These are phyloP conservation scores for Rosalia funebris DNA, from an alignment of 2,888 invertebrate species.

Conservation along the genomic window DNA sequence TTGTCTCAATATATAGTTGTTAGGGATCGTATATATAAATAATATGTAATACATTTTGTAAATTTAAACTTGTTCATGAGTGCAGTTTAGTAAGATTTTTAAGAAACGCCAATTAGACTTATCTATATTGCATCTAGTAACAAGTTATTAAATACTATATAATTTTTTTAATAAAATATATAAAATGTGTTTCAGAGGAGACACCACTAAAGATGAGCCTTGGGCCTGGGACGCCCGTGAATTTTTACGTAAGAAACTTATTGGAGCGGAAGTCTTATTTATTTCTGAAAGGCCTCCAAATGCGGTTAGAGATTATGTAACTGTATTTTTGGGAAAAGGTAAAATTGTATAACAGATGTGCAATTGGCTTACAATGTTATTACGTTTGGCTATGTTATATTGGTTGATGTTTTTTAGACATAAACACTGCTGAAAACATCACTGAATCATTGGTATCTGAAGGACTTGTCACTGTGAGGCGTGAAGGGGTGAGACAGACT, in stretches of 20 bases:
- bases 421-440: conserved; percentile 82
- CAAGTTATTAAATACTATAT: no score
- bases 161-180: no score
- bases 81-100: no score
- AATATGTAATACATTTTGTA: no score
- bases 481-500: conserved; percentile 72
- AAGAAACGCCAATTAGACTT: no score
- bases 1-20: no score
- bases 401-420: conserved; percentile 66
- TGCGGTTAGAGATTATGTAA: conserved; percentile 88
- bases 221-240: conserved; percentile 99
- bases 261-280: conserved; percentile 91
- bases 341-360: conserved; percentile 31
- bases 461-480: conserved; percentile 86
- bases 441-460: conserved; percentile 89
- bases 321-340: conserved; percentile 87
- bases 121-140: no score
- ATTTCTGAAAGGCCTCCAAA: conserved; percentile 85
- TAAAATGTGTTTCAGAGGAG: conserved; percentile 65
- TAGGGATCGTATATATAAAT: no score
- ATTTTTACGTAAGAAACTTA: conserved; percentile 89
- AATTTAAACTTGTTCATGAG: no score
- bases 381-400: no score
- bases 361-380: no score
- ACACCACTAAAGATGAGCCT: conserved; percentile 87